Percentiles rank a stretch among this genome's conserved stretches.
Conservation (phyloP, 2,113 vertebrate species). For the Aramus guarauna region DNA sequence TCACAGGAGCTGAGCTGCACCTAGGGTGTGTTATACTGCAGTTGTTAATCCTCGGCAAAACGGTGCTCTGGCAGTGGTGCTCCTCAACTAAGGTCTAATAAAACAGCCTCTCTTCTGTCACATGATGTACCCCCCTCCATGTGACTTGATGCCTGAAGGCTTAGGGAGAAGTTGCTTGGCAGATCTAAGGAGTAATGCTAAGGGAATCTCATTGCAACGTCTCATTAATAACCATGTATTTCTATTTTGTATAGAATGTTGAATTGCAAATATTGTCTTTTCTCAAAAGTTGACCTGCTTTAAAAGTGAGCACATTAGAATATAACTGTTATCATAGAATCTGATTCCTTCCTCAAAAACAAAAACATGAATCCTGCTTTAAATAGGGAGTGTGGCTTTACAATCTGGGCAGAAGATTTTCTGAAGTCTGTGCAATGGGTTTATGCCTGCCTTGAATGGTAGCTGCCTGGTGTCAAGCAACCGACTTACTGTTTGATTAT, state of each 20-base stretch:
- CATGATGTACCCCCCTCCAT: background rate
- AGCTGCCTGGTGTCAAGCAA: background rate
- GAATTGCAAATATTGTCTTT: background rate
- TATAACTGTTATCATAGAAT: background rate
- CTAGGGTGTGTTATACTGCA: background rate
- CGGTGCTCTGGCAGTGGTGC: accelerated
- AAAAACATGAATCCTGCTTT: background rate
- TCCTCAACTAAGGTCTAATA: background rate
- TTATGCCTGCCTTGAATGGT: background rate
- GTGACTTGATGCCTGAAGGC: background rate
- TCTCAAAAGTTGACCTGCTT: background rate
- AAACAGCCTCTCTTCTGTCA: background rate
- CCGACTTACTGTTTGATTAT: background rate
- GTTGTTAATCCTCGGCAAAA: background rate
- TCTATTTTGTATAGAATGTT: background rate
- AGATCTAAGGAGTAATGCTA: background rate
- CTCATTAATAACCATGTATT: background rate
- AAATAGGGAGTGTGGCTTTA: background rate
- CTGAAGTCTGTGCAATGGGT: background rate
- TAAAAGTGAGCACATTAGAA: background rate
- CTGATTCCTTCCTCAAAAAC: background rate
- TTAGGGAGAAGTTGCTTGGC: background rate
- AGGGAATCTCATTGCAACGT: background rate
- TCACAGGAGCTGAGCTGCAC: background rate
- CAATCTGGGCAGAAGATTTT: background rate